These are phyloP conservation scores for Phylloscopus whistleri DNA, from an alignment of 2,113 vertebrate species.

Conservation along the genomic window DNA sequence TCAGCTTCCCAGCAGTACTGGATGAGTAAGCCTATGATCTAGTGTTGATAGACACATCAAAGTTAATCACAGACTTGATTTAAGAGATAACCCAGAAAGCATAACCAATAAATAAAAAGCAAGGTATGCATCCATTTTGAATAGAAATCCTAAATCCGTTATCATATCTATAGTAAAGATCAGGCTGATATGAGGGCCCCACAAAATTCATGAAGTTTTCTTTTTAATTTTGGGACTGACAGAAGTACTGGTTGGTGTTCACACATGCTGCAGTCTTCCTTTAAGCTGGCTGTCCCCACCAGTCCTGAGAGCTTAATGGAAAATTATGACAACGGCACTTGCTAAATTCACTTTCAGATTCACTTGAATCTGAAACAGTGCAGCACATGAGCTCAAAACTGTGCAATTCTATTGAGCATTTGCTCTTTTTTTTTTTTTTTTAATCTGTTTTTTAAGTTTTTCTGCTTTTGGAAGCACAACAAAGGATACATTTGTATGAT, in stretches of 20 bases:
- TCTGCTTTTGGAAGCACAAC: conserved; percentile 28
- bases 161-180: background rate
- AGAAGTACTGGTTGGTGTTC: background rate
- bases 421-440: background rate
- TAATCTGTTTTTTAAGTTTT: background rate
- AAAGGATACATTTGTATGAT: background rate
- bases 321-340: background rate
- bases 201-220: background rate
- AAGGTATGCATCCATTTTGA: background rate
- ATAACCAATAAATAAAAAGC: background rate
- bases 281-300: background rate
- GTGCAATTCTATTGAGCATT: background rate
- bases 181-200: background rate
- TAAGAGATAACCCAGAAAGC: conserved; percentile 29
- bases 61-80: conserved; percentile 37
- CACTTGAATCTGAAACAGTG: background rate
- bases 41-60: conserved; percentile 48
- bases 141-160: background rate
- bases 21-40: conserved; percentile 32
- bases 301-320: background rate
- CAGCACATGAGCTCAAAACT: background rate
- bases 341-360: background rate
- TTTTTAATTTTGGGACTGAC: background rate
- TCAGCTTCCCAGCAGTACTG: conserved; percentile 1
- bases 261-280: background rate